These are phyloP conservation scores for Steinernema khuongi DNA, from an alignment of 1,140 invertebrate genomes.

Conservation along the genomic window DNA sequence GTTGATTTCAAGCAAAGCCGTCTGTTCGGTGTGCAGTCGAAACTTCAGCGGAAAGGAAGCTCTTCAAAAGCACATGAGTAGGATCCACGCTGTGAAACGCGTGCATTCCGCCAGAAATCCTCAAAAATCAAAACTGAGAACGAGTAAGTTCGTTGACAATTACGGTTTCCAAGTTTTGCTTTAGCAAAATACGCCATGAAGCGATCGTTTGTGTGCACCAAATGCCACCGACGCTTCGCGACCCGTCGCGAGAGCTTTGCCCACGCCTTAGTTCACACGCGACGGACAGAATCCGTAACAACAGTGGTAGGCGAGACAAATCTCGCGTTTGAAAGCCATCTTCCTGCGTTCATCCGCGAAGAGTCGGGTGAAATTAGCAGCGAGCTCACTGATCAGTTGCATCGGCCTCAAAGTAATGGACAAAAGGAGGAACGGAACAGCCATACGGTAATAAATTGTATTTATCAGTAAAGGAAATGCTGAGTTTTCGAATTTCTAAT, in stretches of 20 bases:
- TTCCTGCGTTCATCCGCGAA: not conserved
- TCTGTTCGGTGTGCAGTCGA: not conserved
- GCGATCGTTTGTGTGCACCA: not conserved
- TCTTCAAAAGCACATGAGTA: not conserved
- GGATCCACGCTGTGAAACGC: not conserved
- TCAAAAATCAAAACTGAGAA: not conserved
- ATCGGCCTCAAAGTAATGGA: not conserved
- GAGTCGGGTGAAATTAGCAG: not conserved
- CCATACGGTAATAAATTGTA: not conserved
- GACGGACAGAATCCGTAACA: not conserved
- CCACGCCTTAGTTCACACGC: not conserved
- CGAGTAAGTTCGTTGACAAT: not conserved
- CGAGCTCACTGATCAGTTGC: not conserved
- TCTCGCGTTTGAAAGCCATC: not conserved
- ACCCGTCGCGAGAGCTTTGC: not conserved
- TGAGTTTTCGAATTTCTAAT: too few relatives aligned
- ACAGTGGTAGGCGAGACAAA: not conserved
- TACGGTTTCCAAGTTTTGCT: not conserved
- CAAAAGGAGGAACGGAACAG: conserved; percentile 3
- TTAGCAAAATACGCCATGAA: conserved; percentile 6
- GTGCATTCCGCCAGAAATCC: not conserved
- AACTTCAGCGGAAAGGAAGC: not conserved
- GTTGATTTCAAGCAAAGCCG: not conserved
- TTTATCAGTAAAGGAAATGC: too few relatives aligned
- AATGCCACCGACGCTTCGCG: not conserved